These are phyloP conservation scores for Globia sparganii DNA, from an alignment of 2,888 invertebrate genomes.

Conservation along the genomic window DNA sequence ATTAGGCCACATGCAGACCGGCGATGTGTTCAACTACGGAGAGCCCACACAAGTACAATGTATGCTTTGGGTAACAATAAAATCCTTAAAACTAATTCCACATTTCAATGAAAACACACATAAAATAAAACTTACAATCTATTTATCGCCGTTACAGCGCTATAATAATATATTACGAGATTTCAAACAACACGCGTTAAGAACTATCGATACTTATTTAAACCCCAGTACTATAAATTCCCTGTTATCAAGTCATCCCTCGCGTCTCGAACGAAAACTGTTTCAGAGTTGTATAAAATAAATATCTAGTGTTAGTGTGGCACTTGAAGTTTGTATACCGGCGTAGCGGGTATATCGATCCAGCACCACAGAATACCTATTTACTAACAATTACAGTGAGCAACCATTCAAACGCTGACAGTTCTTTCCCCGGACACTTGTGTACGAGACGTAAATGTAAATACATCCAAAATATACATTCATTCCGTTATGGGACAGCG, in stretches of 20 bases:
- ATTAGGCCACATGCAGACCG: constrained; percentile 57
- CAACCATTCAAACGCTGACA: constrained; percentile 86
- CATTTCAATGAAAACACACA: constrained; percentile 87
- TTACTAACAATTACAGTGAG: constrained; percentile 87
- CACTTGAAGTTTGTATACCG: constrained; percentile 81
- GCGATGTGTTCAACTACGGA: constrained; percentile 56
- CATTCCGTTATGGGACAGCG: constrained; percentile 80
- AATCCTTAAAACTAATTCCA: constrained; percentile 85
- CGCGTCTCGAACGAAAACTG: constrained; percentile 71
- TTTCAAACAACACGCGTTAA: constrained; percentile 89
- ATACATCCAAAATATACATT: constrained; percentile 90
- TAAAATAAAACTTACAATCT: constrained; percentile 83
- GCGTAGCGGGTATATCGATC: constrained; percentile 71
- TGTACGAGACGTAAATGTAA: constrained; percentile 78
- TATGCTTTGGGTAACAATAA: constrained; percentile 89
- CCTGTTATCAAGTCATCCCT: constrained; percentile 80
- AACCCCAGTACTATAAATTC: constrained; percentile 83
- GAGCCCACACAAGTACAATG: constrained; percentile 77
- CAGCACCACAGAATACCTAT: constrained; percentile 87
- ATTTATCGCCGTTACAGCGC: constrained; percentile 81
- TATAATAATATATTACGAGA: constrained; percentile 89
- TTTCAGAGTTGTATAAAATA: constrained; percentile 79
- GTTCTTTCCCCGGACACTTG: constrained; percentile 77
- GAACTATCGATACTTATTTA: constrained; percentile 83
- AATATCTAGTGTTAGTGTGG: constrained; percentile 88